phyloP scores from a whole-genome alignment of 2,888 invertebrate species.

The Aplocera efformata region DNA sequence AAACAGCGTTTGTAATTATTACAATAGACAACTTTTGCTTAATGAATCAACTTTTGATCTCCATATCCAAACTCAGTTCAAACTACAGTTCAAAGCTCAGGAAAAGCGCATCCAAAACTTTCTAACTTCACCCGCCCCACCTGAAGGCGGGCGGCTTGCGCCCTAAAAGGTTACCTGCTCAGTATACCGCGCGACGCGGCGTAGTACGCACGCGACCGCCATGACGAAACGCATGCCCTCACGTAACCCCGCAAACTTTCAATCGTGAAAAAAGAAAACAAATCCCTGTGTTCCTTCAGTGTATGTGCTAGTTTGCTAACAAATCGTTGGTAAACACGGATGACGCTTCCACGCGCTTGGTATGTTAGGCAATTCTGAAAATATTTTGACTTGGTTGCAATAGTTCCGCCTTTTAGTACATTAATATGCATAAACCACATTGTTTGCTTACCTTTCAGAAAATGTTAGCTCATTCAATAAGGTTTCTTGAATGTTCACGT shows the following conservation, averaged over 20 bases:
- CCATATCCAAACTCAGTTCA: not conserved
- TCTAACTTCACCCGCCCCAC: constrained; percentile 44
- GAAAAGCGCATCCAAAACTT: constrained; percentile 41
- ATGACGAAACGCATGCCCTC: constrained; percentile 37
- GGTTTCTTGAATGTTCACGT: constrained; percentile 1
- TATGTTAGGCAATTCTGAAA: no score
- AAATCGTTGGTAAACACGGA: not conserved
- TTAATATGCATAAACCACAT: constrained; percentile 4
- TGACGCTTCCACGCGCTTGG: not conserved
- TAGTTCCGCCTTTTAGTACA: constrained; percentile 1
- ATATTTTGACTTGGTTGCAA: not conserved
- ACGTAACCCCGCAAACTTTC: constrained; percentile 46
- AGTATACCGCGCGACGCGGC: constrained; percentile 58
- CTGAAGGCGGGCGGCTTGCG: constrained; percentile 49
- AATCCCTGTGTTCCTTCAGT: constrained; percentile 12
- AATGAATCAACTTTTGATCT: not conserved
- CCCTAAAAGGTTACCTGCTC: constrained; percentile 40
- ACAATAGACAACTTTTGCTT: no score
- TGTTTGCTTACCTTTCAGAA: constrained; percentile 1
- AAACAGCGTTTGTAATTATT: no score
- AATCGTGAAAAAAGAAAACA: constrained; percentile 23
- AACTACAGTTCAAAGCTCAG: not conserved
- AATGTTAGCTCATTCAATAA: constrained; percentile 5
- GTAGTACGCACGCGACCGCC: constrained; percentile 32
- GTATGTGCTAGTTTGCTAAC: constrained; percentile 3